Evolutionary conservation across 2,113 vertebrate species (phyloP), one percentile per base, ranked within the genome.

Genomic region (Epinephelus moara): DNA sequence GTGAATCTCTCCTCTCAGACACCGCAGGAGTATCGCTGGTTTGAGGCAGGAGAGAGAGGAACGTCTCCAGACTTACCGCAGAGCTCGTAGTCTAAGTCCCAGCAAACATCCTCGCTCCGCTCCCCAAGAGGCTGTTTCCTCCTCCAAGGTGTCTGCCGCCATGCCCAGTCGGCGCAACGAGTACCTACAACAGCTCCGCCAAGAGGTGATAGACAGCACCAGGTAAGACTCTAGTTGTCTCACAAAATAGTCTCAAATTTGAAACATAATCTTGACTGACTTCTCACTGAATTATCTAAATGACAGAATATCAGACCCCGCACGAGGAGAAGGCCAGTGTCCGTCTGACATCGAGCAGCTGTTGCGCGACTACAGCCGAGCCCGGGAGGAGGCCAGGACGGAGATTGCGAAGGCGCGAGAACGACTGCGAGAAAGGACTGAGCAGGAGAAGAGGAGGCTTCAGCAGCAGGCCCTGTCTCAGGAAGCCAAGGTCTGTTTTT

Each of bases 321-420:
- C 88, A 15, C 93, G 67, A 52, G 94, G 88, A 42, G 90, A 89
- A 3, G 4, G 92, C 62, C 94, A 94, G 64, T 93, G 81, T 75
- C 96, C 97, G 3, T 97, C 96, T 69, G 97, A 98, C 84, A 97
- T 99, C 7, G 96, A 97, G 85, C 88, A 96, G 72, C 79, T 98
- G 91, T 89, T 99, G 76, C 94, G 72, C 64, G 97, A 98, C 90
- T 99, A 99, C 71, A 94, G 96, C 72, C 96, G 83, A 56, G 98
- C 97, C 7, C 96, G 96, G 0, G 96, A 98, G 88, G 97, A 98
- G 88, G 96, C 98, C 71, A 96, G 96, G 93, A 93, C 90, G 0
- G 98, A 99, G 95, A 98, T 99, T n/a, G 96, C 97, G 1, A 95
- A 89, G 78, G 98, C 98, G 0, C 93, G 95, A 52, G 96, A 97